A percentile compares a stretch with the other conserved stretches of the same genome.
phyloP scores from a whole-genome alignment of 2,113 vertebrate genomes.

The Lonchura striata region DNA sequence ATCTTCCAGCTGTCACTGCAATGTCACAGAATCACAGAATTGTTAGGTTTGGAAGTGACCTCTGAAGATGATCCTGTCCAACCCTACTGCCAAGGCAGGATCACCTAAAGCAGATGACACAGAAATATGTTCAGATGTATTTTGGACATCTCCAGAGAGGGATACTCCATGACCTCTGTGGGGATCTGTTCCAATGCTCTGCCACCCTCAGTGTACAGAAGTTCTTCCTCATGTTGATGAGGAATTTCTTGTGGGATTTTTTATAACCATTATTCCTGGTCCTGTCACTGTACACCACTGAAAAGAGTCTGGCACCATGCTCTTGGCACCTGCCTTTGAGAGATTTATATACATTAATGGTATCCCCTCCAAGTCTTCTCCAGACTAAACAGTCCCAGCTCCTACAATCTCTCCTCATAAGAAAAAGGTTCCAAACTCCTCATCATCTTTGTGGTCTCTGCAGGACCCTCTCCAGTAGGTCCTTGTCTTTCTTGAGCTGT shows the following conservation, averaged over 20 bases:
- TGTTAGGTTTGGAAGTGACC: neutral
- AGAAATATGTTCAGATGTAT: neutral
- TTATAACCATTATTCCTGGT: neutral
- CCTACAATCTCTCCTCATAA: neutral
- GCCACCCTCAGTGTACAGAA: neutral
- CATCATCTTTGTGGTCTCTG: neutral
- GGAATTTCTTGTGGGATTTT: neutral
- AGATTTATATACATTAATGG: neutral
- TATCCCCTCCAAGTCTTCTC: neutral
- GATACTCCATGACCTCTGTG: fast-evolving
- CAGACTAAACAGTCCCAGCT: neutral
- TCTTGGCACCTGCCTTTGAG: neutral
- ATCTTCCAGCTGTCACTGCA: neutral
- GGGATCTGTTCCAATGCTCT: neutral
- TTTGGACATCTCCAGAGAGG: neutral
- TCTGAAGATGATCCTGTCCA: neutral
- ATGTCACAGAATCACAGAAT: neutral
- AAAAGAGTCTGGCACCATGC: neutral
- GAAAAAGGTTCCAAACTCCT: neutral
- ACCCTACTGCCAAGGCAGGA: neutral
- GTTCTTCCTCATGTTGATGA: neutral
- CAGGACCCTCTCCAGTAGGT: neutral
- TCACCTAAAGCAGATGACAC: neutral
- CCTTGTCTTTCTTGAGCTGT: neutral
- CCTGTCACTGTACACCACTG: neutral